Evolutionary conservation across 2,113 vertebrate genomes (phyloP).

Genomic region (Rhinopomastus cyanomelas): DNA sequence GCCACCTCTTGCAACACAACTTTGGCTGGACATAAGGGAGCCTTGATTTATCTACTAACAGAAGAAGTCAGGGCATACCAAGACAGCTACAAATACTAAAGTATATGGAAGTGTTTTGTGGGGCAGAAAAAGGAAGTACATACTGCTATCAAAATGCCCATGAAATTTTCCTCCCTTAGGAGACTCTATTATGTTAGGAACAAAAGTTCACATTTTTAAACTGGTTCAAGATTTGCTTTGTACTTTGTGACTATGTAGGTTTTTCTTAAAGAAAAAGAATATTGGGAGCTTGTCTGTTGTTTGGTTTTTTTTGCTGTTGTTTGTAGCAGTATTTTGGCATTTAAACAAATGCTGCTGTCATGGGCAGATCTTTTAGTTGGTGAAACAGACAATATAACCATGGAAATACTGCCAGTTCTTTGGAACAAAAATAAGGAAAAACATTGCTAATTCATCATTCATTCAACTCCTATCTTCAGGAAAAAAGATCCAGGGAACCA

Average conservation of each 20-base stretch:
- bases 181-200: background rate
- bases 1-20: background rate
- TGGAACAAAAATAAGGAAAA: background rate
- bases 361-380: background rate
- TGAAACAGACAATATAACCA: background rate
- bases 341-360: background rate
- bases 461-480: background rate
- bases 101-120: background rate
- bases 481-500: background rate
- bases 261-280: background rate
- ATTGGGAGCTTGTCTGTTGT: background rate
- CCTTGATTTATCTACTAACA: background rate
- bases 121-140: background rate
- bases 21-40: background rate
- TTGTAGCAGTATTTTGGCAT: background rate
- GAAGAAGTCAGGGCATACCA: background rate
- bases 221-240: background rate
- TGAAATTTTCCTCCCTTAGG: background rate
- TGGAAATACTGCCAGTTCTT: background rate
- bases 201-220: background rate
- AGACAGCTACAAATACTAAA: background rate
- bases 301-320: background rate
- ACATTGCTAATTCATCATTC: background rate
- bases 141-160: background rate
- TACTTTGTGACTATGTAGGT: background rate